phyloP scores from a whole-genome alignment of 1,140 invertebrate genomes.

The Meloidogyne hapla region DNA sequence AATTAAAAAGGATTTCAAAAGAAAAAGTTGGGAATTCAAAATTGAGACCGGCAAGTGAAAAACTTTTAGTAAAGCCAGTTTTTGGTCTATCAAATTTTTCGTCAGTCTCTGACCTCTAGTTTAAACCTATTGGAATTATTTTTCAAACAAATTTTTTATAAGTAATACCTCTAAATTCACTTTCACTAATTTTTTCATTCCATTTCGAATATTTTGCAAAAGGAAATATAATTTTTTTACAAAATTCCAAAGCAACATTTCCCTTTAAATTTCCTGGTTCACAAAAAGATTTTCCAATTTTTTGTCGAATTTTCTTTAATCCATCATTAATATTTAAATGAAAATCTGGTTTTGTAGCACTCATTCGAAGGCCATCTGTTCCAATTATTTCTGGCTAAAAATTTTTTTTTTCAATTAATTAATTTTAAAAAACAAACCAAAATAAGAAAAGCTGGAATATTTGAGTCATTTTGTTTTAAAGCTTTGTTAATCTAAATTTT shows the following conservation, averaged over 20 bases:
- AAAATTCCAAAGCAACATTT: constrained; percentile 71
- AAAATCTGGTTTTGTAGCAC: constrained; percentile 85
- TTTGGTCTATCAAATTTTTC: no score
- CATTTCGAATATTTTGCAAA: constrained; percentile 25
- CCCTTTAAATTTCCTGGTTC: constrained; percentile 91
- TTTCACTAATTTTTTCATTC: background rate
- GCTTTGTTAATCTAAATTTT: background rate
- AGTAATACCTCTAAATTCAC: background rate
- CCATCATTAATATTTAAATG: constrained; percentile 91
- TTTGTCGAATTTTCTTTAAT: constrained; percentile 83
- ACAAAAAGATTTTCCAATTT: constrained; percentile 94
- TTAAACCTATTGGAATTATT: constrained; percentile 19
- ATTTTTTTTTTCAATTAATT: background rate
- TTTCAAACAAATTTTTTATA: constrained; percentile 12
- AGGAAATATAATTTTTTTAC: constrained; percentile 50
- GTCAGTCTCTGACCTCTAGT: background rate
- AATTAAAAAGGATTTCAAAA: no score
- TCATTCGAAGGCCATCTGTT: constrained; percentile 81
- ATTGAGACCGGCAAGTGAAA: no score
- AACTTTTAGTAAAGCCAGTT: no score
- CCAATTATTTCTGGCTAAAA: constrained; percentile 66
- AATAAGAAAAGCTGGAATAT: constrained; percentile 15
- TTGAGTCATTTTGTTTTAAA: background rate
- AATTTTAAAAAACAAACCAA: background rate
- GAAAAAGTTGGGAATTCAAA: no score